Evolutionary conservation across 2,888 invertebrate genomes (phyloP), one percentile per base, ranked within the genome.

Genomic region (Callyntrura guangdongensis): DNA sequence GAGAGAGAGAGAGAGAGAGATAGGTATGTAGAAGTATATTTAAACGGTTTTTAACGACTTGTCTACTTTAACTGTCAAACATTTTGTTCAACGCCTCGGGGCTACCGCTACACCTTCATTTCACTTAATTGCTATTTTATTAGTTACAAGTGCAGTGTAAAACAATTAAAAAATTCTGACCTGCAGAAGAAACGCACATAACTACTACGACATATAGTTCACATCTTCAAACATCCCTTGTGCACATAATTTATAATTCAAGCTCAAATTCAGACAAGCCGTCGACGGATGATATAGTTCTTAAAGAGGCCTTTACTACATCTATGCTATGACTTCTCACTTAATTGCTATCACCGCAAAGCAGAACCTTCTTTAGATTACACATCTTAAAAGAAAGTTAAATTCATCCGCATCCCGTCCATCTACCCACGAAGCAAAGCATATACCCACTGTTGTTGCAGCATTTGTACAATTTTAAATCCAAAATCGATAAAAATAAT

Each of bases 201-300:
- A 56, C 11, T 56, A 81, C 20, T 47, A 36, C 1, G 0, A 36
- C 6, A 36, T 6, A 36, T 36, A 77, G 17, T 77, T 53, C 14
- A 79, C 27, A 36, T 36, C 27, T 14, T 25, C 12, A 79, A 49
- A 77, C 17, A 22, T 77, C 77, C 25, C 49, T 36, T 17, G 81
- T 53, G 20, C 72, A 56, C 59, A 49, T 84, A 67, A 84, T 49
- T 53, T 85, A 49, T 64, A 84, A 85, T 79, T 12, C 83, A 89
- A 89, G 89, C 89, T 89, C 89, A 89, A 83, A 83, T 89, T 89
- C 89, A 81, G 88, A 88, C 88, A 88, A 88, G 88, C 88, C 27
- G 82, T 88, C 79, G 79, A 86, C 86, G 79, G 86, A 86, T 61
- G 74, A 83, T 83, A 67, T 20, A n/a, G 45, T 59, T 83, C 67